Base-by-base conservation (phyloP, 2,888 invertebrate species). In the Caenorhabditis sulstoni region DNA sequence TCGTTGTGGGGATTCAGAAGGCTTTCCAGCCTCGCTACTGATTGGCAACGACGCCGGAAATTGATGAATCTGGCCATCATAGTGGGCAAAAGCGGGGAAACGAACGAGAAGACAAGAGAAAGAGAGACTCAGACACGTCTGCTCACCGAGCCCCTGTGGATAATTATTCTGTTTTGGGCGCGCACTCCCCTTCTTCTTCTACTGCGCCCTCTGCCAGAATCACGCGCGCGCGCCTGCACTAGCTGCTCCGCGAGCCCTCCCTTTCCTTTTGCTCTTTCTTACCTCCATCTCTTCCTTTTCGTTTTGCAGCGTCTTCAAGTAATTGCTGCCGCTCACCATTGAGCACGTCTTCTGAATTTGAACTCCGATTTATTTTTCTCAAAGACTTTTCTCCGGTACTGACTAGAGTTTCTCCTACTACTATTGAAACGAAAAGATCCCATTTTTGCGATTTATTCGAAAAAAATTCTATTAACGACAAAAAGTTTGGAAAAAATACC, bases 101-200 rank as follows among this genome's bases (percentile, higher is more conserved):
- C 4, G 53, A 45, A 18, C 55, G 37, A 37, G 11, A 20, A 57
- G 20, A 18, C 22, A 20, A 16, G 22, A 22, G n/a, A n/a, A n/a
- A n/a, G n/a, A 44, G 29, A 39, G 58, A 45, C 16, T 22, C 41
- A 49, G 49, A 50, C 50, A 45, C 11, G 39, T 12, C 55, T 18
- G n/a, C 41, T 44, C 3, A 50, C 44, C 11, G 50, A n/a, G 29
- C 11, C 22, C 35, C 39, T 29, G 22, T 47, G 57, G 39, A 71
- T 71, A 71, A 57, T 70, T 70, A 68, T 68, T 68, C 23, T 57
- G 52, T 70, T 70, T 70, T 70, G 55, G 45, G 61, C 47, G 55
- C 61, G 44, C 35, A 37, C 39, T 18, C 14, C 8, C 53, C 50
- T n/a, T 23, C 23, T 22, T 44, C 47, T n/a, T 47, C 53, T 41